These are phyloP conservation scores for Tapirus indicus DNA, from an alignment of 2,797 vertebrate genomes.

Conservation along the genomic window DNA sequence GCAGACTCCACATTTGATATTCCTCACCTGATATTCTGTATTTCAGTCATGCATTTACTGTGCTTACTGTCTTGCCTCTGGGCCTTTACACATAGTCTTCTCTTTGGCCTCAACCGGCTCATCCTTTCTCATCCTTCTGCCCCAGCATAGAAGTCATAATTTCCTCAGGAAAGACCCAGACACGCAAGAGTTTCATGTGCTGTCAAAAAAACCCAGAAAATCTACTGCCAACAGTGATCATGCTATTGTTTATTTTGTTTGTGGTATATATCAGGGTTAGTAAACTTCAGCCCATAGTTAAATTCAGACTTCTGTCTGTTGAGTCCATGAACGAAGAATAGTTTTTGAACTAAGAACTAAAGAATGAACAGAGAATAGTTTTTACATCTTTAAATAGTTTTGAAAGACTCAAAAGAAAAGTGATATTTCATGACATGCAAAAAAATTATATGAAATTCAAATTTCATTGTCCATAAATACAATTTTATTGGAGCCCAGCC, in stretches of 20 bases:
- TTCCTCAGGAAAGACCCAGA: neutral
- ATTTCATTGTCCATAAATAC: neutral
- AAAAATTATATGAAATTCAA: slow-evolving; percentile 21
- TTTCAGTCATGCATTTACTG: neutral
- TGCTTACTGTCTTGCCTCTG: neutral
- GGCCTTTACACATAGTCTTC: neutral
- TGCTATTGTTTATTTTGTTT: neutral
- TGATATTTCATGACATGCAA: neutral
- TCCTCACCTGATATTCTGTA: neutral
- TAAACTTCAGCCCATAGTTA: neutral
- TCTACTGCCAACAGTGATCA: neutral
- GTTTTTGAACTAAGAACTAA: neutral
- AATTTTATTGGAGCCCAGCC: neutral
- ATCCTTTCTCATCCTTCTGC: neutral
- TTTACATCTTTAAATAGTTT: neutral
- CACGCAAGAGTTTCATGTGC: neutral
- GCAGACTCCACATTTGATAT: neutral
- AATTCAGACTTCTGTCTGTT: neutral
- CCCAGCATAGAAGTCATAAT: neutral
- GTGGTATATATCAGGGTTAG: neutral
- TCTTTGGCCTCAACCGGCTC: neutral
- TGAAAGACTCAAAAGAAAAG: slow-evolving; percentile 1
- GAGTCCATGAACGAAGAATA: neutral
- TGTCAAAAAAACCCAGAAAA: neutral
- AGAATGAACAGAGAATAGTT: neutral